A percentile compares a stretch with the other conserved stretches of the same genome.
These are phyloP conservation scores for Nemoura dubitans DNA, from an alignment of 2,888 invertebrate species.

Conservation along the genomic window DNA sequence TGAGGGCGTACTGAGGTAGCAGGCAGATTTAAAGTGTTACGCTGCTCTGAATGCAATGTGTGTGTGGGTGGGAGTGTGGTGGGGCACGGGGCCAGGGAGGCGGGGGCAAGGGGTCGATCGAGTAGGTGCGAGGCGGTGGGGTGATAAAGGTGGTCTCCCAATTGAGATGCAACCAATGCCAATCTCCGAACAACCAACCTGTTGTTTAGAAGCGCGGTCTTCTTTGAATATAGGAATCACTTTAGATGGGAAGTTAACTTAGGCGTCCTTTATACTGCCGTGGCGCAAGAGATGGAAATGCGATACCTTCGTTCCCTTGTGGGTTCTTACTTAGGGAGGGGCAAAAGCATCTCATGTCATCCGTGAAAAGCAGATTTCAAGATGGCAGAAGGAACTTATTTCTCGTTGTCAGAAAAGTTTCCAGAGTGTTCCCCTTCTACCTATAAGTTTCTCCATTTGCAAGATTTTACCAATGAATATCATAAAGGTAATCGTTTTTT, in stretches of 20 bases:
- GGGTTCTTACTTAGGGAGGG: background rate
- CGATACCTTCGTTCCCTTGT: background rate
- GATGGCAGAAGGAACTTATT: constrained; percentile 4
- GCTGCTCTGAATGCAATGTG: constrained; percentile 28
- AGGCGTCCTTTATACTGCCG: background rate
- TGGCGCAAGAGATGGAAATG: background rate
- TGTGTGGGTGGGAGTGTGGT: background rate
- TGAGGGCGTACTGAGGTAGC: constrained; percentile 31
- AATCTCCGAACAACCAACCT: constrained; percentile 35
- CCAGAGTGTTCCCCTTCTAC: background rate
- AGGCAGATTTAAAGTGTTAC: constrained; percentile 42
- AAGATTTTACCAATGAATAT: constrained; percentile 36
- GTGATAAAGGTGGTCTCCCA: constrained; percentile 15
- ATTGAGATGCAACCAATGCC: constrained; percentile 55
- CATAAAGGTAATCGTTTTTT: constrained; percentile 40
- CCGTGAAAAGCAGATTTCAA: background rate
- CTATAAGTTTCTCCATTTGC: background rate
- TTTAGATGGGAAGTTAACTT: constrained; percentile 10
- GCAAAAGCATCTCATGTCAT: background rate
- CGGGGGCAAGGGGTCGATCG: no score
- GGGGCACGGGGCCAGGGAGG: constrained; percentile 1
- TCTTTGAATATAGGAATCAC: constrained; percentile 28
- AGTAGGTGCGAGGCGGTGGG: background rate
- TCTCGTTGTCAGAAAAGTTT: constrained; percentile 26
- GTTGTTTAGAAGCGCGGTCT: constrained; percentile 32